These are phyloP conservation scores for Arnoldichthys spilopterus DNA, from an alignment of 2,797 vertebrate genomes.

Conservation along the genomic window DNA sequence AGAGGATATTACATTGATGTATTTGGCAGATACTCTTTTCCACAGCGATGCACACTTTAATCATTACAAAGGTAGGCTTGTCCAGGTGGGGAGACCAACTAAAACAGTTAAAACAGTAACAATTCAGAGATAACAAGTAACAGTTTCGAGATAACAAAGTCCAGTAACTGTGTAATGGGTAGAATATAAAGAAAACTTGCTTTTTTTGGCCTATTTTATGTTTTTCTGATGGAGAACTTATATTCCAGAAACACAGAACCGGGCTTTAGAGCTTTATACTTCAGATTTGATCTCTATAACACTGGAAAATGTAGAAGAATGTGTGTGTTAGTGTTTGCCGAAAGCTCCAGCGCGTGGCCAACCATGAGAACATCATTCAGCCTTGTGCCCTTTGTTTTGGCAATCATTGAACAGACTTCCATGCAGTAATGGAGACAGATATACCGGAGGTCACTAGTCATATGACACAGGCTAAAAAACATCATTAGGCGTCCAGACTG, in stretches of 20 bases:
- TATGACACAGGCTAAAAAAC: slow-evolving; percentile 21
- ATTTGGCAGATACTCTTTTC: too few relatives aligned
- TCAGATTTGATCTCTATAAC: neutral
- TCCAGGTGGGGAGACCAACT: too few relatives aligned
- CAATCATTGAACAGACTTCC: slow-evolving; percentile 24
- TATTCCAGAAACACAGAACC: neutral
- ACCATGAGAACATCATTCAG: too few relatives aligned
- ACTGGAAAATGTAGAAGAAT: neutral
- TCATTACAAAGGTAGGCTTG: too few relatives aligned
- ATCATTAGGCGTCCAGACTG: neutral
- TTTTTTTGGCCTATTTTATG: neutral
- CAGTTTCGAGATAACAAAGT: too few relatives aligned
- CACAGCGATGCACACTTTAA: too few relatives aligned
- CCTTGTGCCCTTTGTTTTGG: neutral
- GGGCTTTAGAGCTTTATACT: neutral
- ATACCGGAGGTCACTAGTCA: slow-evolving; percentile 14
- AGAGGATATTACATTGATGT: too few relatives aligned
- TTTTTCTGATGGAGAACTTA: neutral
- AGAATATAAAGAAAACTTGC: neutral
- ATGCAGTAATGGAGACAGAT: neutral
- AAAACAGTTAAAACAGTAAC: too few relatives aligned
- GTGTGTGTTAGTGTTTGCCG: neutral
- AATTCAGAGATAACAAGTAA: too few relatives aligned
- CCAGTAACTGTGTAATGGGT: neutral
- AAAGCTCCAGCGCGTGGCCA: neutral